These are phyloP conservation scores for Brachyhypopomus gauderio DNA, from an alignment of 2,113 vertebrate genomes.

Conservation along the genomic window DNA sequence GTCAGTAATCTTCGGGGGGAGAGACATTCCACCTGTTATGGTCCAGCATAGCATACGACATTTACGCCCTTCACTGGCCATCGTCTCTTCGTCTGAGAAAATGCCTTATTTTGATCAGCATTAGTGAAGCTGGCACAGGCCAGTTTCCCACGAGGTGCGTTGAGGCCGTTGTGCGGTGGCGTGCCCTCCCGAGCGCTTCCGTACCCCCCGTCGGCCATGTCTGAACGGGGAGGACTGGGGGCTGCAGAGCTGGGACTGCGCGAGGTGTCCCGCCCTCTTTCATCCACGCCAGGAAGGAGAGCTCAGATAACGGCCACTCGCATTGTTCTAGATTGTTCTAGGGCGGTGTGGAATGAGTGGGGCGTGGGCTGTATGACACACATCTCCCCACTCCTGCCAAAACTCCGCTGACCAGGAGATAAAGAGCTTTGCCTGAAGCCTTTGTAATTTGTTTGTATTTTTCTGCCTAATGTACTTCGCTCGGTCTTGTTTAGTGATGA, in stretches of 20 bases:
- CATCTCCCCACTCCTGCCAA: constrained; percentile 72
- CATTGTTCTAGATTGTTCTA: constrained; percentile 77
- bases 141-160: neutral
- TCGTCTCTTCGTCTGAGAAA: constrained; percentile 32
- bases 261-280: constrained; percentile 22
- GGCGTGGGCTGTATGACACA: constrained; percentile 76
- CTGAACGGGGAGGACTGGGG: constrained; percentile 4
- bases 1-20: constrained; percentile 64
- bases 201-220: neutral
- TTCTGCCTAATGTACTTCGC: constrained; percentile 82
- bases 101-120: constrained; percentile 45
- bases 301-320: constrained; percentile 70
- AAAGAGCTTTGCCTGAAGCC: constrained; percentile 77
- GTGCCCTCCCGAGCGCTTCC: neutral
- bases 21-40: constrained; percentile 53
- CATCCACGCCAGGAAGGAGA: constrained; percentile 65
- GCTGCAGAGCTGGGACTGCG: neutral
- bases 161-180: neutral
- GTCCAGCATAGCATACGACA: constrained; percentile 49
- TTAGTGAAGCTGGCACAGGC: neutral
- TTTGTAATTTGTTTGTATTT: constrained; percentile 83
- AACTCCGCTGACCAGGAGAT: constrained; percentile 76
- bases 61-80: constrained; percentile 12
- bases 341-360: constrained; percentile 72
- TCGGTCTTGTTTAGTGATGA: constrained; percentile 81